Evolutionary conservation across 2,888 invertebrate species (phyloP), one percentile per base, ranked within the genome.

Genomic region (Cremastinae sp.): DNA sequence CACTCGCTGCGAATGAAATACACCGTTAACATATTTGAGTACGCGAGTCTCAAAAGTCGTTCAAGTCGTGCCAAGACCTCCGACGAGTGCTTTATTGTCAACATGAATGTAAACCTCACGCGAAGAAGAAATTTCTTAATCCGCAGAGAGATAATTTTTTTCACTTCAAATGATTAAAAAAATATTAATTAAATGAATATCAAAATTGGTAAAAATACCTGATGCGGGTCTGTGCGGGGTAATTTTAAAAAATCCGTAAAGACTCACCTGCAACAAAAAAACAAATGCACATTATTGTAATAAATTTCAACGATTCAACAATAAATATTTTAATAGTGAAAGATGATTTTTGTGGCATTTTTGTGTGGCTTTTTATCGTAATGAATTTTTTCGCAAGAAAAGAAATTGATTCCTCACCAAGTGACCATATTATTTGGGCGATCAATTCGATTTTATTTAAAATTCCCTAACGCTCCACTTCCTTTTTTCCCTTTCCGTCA

Each of bases 221-320:
- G n/a, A n/a, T n/a, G n/a, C n/a, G n/a, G n/a, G n/a, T n/a, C n/a
- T n/a, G n/a, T n/a, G n/a, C n/a, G n/a, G n/a, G n/a, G n/a, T n/a
- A n/a, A n/a, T 10, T 34, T 12, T 18, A 18, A 10, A 59, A 20
- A 59, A 8, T 41, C 54, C 47, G 47, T 45, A 61, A 22, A 61
- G 45, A 75, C 75, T 75, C 71, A 75, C 75, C 75, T 75, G 71
- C 43, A 75, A 70, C 75, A 75, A 41, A 75, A 22, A 53, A 43
- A 49, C 22, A 61, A 70, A 8, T 7, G 9, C 38, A 51, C 54
- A 36, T 43, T 59, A 56, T 14, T 34, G n/a, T 49, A 41, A 74
- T 69, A 49, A 71, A 68, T 10, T 41, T 36, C 56, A 34, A 8
- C 20, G 36, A 47, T 20, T 12, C 16, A 41, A n/a, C n/a, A n/a